A percentile compares a stretch with the other conserved stretches of the same genome.
Evolutionary conservation across 2,888 invertebrate genomes (phyloP).

Genomic region (Zaprionus obscuricornis): DNA sequence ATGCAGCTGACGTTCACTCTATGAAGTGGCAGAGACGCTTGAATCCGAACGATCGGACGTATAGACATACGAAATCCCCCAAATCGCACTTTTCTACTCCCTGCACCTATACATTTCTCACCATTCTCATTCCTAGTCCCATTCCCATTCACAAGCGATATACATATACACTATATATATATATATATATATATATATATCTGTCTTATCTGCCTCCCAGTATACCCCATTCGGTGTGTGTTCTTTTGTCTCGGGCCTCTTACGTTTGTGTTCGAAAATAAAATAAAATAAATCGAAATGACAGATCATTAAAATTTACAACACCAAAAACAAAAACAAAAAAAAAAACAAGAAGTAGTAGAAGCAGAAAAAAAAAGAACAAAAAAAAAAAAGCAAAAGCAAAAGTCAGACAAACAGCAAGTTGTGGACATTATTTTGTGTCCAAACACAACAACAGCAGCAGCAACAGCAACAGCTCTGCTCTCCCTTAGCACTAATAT

Average conservation of each 20-base stretch:
- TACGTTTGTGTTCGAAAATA: constrained; percentile 61
- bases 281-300: constrained; percentile 83
- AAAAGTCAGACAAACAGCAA: constrained; percentile 45
- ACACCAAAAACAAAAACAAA: constrained; percentile 54
- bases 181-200: no score
- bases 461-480: constrained; percentile 14
- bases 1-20: constrained; percentile 77
- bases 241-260: constrained; percentile 28
- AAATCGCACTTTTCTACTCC: no score
- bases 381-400: constrained; percentile 24
- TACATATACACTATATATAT: no score
- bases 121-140: neutral
- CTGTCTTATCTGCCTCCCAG: constrained; percentile 9
- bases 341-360: constrained; percentile 15
- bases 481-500: neutral
- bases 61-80: no score
- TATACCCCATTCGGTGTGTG: constrained; percentile 10
- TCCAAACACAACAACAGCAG: no score
- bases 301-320: constrained; percentile 83
- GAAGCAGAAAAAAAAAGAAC: constrained; percentile 1
- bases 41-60: constrained; percentile 37
- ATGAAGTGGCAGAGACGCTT: constrained; percentile 51
- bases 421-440: constrained; percentile 68
- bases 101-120: neutral
- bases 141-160: no score